Percentiles rank a stretch among this genome's conserved stretches.
phyloP scores from a whole-genome alignment of 1,140 invertebrate species.

The Drosophila asahinai region DNA sequence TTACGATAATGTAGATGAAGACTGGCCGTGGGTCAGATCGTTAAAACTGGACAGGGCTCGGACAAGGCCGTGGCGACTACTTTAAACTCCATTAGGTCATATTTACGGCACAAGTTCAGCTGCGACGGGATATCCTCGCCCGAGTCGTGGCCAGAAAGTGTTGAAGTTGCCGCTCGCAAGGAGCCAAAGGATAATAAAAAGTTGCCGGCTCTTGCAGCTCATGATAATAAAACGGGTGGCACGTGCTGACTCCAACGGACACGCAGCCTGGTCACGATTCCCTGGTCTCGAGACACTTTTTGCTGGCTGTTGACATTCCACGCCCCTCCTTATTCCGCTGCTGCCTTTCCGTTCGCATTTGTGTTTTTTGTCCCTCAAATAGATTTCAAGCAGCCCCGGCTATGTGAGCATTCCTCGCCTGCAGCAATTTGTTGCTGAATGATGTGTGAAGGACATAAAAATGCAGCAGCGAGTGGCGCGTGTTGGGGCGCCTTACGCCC shows the following conservation, averaged over 20 bases:
- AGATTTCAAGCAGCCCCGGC: conserved; percentile 69
- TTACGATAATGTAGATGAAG: conserved; percentile 72
- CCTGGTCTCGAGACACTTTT: conserved; percentile 49
- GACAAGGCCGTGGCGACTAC: conserved; percentile 40
- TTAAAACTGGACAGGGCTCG: conserved; percentile 44
- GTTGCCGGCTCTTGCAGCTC: conserved; percentile 66
- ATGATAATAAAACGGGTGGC: conserved; percentile 80
- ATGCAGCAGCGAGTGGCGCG: conserved; percentile 44
- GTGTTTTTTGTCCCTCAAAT: conserved; percentile 63
- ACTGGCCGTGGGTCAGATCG: conserved; percentile 61
- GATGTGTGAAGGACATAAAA: conserved; percentile 81
- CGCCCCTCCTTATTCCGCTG: not conserved
- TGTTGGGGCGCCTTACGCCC: conserved; percentile 3
- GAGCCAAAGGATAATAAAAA: conserved; percentile 77
- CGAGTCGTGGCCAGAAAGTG: conserved; percentile 58
- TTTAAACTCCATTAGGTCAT: conserved; percentile 80
- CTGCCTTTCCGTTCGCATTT: conserved; percentile 19
- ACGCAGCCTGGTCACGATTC: conserved; percentile 76
- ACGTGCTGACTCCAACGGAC: conserved; percentile 77
- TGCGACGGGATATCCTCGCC: conserved; percentile 11
- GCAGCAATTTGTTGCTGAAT: conserved; percentile 81
- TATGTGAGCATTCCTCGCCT: conserved; percentile 66
- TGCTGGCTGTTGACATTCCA: conserved; percentile 73
- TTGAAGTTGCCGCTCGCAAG: conserved; percentile 57
- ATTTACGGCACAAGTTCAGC: conserved; percentile 67